phyloP scores from a whole-genome alignment of 2,888 invertebrate genomes.

The Epiblema foenella region DNA sequence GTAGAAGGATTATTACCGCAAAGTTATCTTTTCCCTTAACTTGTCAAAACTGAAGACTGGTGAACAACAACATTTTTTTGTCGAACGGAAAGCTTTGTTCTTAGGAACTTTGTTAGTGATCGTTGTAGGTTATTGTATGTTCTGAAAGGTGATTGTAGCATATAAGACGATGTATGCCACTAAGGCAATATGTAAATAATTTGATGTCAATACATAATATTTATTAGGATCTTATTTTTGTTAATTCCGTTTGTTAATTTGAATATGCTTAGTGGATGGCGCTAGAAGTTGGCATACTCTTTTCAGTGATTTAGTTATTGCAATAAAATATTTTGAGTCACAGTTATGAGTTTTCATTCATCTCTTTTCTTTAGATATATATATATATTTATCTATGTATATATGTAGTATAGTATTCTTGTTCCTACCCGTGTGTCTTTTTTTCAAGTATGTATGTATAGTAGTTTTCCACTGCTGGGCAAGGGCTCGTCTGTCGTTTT shows the following conservation, averaged over 20 bases:
- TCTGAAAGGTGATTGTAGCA: slow-evolving; percentile 70
- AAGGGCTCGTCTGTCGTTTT: no score
- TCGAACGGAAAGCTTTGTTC: slow-evolving; percentile 29
- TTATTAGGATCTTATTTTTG: slow-evolving; percentile 65
- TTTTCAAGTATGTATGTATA: no score
- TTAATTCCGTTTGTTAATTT: slow-evolving; percentile 69
- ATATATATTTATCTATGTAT: no score
- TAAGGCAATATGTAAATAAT: slow-evolving; percentile 77
- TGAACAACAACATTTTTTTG: slow-evolving; percentile 30
- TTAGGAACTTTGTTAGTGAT: slow-evolving; percentile 39
- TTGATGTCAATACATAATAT: slow-evolving; percentile 54
- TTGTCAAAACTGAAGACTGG: slow-evolving; percentile 40
- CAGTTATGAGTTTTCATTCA: slow-evolving; percentile 49
- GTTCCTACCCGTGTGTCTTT: no score
- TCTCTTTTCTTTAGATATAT: background rate
- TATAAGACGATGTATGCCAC: slow-evolving; percentile 69
- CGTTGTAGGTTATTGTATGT: slow-evolving; percentile 52
- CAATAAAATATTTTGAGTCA: slow-evolving; percentile 79
- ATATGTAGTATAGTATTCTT: no score
- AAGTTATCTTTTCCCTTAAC: slow-evolving; percentile 20
- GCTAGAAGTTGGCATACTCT: slow-evolving; percentile 70
- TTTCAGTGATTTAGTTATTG: slow-evolving; percentile 79
- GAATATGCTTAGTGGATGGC: slow-evolving; percentile 68
- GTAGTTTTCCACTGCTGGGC: no score
- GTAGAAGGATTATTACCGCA: slow-evolving; percentile 28